Percentiles rank a stretch among this genome's conserved stretches.
Evolutionary conservation across 2,113 vertebrate genomes (phyloP).

Genomic region (Calidris pygmaea): DNA sequence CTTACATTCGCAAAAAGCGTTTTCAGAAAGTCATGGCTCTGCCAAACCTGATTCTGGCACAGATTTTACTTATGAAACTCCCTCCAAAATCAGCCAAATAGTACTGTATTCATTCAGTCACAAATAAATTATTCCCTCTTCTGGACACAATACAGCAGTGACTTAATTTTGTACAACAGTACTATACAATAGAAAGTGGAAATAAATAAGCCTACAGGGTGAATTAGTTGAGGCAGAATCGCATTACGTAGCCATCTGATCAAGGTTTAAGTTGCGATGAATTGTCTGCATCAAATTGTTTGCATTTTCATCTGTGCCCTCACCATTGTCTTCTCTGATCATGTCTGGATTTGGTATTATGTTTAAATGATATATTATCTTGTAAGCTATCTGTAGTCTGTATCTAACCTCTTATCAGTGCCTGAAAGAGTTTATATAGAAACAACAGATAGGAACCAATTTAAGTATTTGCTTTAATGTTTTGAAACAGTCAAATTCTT

Average conservation of each 20-base stretch:
- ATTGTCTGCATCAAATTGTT: too few species aligned
- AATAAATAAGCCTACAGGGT: neutral
- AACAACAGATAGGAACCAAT: neutral
- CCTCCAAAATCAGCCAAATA: neutral
- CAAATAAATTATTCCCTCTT: neutral
- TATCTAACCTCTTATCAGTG: neutral
- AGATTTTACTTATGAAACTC: neutral
- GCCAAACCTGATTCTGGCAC: neutral
- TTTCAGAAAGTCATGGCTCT: neutral
- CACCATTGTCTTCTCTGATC: neutral
- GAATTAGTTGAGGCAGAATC: neutral
- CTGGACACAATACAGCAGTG: neutral
- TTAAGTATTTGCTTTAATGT: neutral
- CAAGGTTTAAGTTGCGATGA: neutral
- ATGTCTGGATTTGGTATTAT: neutral
- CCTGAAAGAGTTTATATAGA: neutral
- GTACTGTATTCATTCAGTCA: neutral
- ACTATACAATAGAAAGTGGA: neutral
- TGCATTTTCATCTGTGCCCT: neutral
- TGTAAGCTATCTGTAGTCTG: neutral
- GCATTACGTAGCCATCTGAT: neutral
- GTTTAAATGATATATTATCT: neutral
- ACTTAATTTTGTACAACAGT: conserved; percentile 2
- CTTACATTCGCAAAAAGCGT: neutral
- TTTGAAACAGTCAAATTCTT: neutral